Conservation (phyloP, 23 tunicate genomes). For the Corella eumyota region DNA sequence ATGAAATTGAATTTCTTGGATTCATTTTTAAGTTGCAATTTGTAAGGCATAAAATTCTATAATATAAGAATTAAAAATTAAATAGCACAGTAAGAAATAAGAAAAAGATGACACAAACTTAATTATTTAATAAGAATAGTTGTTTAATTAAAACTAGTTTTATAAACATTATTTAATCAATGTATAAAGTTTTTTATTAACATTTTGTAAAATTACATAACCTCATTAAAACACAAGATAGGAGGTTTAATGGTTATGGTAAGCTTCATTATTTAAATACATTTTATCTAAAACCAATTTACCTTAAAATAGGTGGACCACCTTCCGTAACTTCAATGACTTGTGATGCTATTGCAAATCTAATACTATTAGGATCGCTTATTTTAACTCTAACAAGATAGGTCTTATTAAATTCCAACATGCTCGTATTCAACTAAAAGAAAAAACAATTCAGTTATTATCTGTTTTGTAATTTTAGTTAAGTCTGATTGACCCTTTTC, state of each 20-base stretch:
- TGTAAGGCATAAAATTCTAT: conserved; percentile 33
- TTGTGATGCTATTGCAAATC: conserved; percentile 36
- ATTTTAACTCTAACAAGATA: conserved; percentile 34
- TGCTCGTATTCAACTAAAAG: conserved; percentile 28
- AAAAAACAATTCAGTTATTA: background rate
- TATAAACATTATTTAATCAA: too few species aligned
- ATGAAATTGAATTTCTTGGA: conserved; percentile 23
- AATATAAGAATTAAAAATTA: background rate
- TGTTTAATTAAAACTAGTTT: too few species aligned
- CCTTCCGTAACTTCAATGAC: conserved; percentile 19
- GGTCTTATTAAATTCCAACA: conserved; percentile 9
- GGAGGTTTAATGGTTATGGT: too few species aligned
- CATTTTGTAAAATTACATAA: too few species aligned
- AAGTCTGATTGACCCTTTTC: too few species aligned
- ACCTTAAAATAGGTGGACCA: conserved; percentile 17
- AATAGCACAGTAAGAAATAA: too few species aligned
- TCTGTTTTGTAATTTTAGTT: background rate
- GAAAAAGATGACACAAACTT: too few species aligned
- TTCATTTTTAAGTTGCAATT: conserved; percentile 54
- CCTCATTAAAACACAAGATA: too few species aligned
- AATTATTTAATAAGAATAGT: too few species aligned
- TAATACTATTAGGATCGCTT: conserved; percentile 5
- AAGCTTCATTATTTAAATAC: too few species aligned
- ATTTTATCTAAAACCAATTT: too few species aligned
- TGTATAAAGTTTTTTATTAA: too few species aligned